A percentile compares a stretch with the other conserved stretches of the same genome.
phyloP scores from a whole-genome alignment of 92 coral and sea anemone species.

The Paragorgia papillata region DNA sequence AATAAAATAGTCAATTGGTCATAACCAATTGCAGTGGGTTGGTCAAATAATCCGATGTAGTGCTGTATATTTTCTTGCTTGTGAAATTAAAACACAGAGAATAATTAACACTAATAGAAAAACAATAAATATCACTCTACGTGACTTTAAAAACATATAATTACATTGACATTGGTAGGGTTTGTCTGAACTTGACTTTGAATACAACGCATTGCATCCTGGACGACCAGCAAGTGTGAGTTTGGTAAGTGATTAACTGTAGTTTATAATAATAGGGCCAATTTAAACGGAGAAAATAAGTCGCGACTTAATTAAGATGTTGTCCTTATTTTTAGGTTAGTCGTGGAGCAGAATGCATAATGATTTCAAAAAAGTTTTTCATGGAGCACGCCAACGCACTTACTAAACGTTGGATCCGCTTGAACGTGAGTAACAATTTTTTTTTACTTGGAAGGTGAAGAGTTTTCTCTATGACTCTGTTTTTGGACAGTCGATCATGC shows the following conservation, averaged over 20 bases:
- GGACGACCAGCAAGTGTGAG: conserved; percentile 86
- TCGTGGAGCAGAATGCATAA: conserved; percentile 95
- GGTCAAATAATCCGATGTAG: no score
- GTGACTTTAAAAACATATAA: no score
- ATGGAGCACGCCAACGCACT: conserved; percentile 80
- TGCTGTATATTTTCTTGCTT: no score
- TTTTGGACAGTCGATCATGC: no score
- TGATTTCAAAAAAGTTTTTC: conserved; percentile 93
- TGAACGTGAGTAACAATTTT: conserved; percentile 67
- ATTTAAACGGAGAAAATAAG: no score
- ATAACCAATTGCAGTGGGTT: no score
- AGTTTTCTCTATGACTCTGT: not conserved
- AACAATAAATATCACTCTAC: no score
- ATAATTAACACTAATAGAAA: no score
- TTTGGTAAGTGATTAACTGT: conserved; percentile 62
- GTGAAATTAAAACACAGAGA: no score
- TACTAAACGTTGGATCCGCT: conserved; percentile 88
- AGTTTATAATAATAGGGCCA: no score
- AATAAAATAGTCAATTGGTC: no score
- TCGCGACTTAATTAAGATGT: not conserved
- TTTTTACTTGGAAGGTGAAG: not conserved
- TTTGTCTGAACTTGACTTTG: conserved; percentile 70
- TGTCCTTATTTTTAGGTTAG: conserved; percentile 65
- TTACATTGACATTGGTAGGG: conserved; percentile 57
- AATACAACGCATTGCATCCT: conserved; percentile 65